These are phyloP conservation scores for Cremastinae sp. DNA, from an alignment of 2,888 invertebrate genomes.

Conservation along the genomic window DNA sequence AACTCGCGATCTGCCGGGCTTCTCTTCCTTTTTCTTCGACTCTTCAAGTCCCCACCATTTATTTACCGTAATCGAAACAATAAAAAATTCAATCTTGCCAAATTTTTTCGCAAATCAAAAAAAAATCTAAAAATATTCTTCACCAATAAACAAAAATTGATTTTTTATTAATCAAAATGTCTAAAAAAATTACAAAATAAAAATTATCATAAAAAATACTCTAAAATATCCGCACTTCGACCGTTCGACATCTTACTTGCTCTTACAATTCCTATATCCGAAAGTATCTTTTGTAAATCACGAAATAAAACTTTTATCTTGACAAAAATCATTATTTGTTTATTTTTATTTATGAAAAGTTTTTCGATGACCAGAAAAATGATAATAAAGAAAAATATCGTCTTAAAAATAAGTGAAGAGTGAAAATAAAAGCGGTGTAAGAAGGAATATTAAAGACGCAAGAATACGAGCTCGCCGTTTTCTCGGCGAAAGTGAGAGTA, in stretches of 20 bases:
- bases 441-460: background rate
- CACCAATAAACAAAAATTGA: background rate
- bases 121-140: too few relatives aligned
- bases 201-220: slow-evolving; percentile 1
- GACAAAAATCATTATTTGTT: too few relatives aligned
- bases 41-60: too few relatives aligned
- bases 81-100: too few relatives aligned
- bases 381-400: background rate
- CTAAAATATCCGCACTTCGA: too few relatives aligned
- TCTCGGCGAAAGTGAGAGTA: slow-evolving; percentile 55
- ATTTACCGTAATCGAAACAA: too few relatives aligned
- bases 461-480: slow-evolving; percentile 5
- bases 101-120: too few relatives aligned
- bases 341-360: too few relatives aligned
- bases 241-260: background rate
- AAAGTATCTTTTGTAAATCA: slow-evolving; percentile 2
- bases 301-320: too few relatives aligned
- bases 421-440: too few relatives aligned
- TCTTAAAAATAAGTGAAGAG: background rate
- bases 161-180: background rate
- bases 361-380: background rate
- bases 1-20: slow-evolving; percentile 33
- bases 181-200: background rate
- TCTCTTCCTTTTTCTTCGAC: background rate
- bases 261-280: background rate